Evolutionary conservation across 2,888 invertebrate species (phyloP).

Genomic region (Heliconius erato): DNA sequence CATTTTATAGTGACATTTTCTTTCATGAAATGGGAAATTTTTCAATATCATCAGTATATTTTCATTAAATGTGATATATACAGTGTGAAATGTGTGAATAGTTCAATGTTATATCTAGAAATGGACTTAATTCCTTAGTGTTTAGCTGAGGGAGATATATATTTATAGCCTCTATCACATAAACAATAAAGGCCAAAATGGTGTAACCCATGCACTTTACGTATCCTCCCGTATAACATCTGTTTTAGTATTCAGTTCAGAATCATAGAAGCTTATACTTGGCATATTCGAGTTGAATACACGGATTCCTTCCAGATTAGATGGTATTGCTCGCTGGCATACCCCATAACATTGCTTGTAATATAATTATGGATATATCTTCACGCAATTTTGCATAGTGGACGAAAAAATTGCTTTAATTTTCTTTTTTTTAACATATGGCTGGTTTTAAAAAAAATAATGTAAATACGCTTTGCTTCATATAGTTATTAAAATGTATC

Average conservation of each 20-base stretch:
- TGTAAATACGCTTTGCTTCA: too few species aligned
- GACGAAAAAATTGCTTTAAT: neutral
- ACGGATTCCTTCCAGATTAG: slow-evolving; percentile 51
- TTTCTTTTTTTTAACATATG: too few species aligned
- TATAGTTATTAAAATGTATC: too few species aligned
- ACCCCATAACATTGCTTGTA: slow-evolving; percentile 32
- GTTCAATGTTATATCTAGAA: slow-evolving; percentile 27
- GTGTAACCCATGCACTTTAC: slow-evolving; percentile 26
- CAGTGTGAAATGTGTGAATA: slow-evolving; percentile 31
- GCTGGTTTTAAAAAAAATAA: too few species aligned
- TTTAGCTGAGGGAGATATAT: slow-evolving; percentile 4
- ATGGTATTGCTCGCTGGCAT: slow-evolving; percentile 38
- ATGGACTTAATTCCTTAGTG: slow-evolving; percentile 32
- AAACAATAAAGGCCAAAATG: slow-evolving; percentile 24
- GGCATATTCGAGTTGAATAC: slow-evolving; percentile 50
- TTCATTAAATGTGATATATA: slow-evolving; percentile 25
- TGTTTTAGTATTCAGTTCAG: slow-evolving; percentile 49
- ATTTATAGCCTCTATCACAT: slow-evolving; percentile 21
- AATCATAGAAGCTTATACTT: slow-evolving; percentile 48
- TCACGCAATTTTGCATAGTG: neutral
- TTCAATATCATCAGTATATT: slow-evolving; percentile 17
- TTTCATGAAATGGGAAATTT: neutral
- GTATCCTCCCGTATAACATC: slow-evolving; percentile 41
- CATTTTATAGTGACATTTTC: neutral
- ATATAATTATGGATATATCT: slow-evolving; percentile 8